These are phyloP conservation scores for Shargacucullia verbasci DNA, from an alignment of 2,888 invertebrate genomes.

Conservation along the genomic window DNA sequence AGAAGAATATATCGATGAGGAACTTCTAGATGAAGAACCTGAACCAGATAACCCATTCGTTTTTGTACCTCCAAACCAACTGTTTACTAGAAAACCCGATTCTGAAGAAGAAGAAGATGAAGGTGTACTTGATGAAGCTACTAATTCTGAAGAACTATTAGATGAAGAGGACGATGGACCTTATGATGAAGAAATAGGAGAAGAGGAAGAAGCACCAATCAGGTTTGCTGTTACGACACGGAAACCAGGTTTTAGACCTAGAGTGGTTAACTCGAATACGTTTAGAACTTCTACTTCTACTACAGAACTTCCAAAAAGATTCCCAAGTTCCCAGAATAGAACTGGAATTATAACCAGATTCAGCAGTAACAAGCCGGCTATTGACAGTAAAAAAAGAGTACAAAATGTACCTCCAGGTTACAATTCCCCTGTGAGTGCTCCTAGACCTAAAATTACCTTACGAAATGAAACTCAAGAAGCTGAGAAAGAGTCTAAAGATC, in stretches of 20 bases:
- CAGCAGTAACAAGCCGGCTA: constrained; percentile 68
- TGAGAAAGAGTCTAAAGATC: constrained; percentile 64
- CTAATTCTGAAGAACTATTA: constrained; percentile 58
- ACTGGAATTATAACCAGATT: constrained; percentile 75
- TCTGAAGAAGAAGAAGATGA: constrained; percentile 64
- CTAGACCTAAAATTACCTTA: constrained; percentile 38
- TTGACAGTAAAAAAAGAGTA: constrained; percentile 78
- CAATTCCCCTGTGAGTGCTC: constrained; percentile 57
- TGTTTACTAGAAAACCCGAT: constrained; percentile 80
- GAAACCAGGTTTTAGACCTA: constrained; percentile 76
- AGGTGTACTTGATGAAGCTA: constrained; percentile 26
- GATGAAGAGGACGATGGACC: constrained; percentile 68
- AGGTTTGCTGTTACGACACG: constrained; percentile 70
- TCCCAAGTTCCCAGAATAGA: constrained; percentile 70
- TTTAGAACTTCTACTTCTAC: constrained; percentile 82
- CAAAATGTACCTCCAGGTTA: constrained; percentile 84
- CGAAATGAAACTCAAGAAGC: constrained; percentile 55
- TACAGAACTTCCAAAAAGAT: constrained; percentile 76
- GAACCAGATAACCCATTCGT: constrained; percentile 79
- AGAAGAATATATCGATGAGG: constrained; percentile 79
- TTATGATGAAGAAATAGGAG: constrained; percentile 65
- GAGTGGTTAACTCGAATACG: constrained; percentile 80
- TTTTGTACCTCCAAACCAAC: constrained; percentile 81
- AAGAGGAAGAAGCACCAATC: constrained; percentile 62
- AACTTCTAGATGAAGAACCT: constrained; percentile 69